Evolutionary conservation across 2,888 invertebrate genomes (phyloP).

Genomic region (Neria commutata): DNA sequence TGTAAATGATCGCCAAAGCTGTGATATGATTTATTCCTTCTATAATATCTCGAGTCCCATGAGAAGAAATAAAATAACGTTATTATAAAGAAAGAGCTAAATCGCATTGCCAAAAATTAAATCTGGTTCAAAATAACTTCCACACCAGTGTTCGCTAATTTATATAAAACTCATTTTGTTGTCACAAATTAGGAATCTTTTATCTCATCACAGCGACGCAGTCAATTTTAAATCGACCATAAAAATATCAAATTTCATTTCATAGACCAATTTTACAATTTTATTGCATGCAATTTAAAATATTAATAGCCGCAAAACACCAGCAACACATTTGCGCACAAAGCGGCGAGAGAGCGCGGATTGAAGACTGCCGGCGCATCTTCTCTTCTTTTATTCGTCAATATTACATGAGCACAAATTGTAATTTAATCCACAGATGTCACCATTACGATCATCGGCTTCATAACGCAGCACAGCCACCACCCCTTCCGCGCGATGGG

Average conservation of each 20-base stretch:
- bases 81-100: too few species aligned
- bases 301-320: conserved; percentile 45
- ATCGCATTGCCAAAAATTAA: too few species aligned
- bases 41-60: too few species aligned
- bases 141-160: too few species aligned
- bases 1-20: too few species aligned
- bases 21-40: too few species aligned
- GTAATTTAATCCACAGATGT: conserved; percentile 64
- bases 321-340: conserved; percentile 27
- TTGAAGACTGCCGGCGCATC: conserved; percentile 14
- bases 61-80: too few species aligned
- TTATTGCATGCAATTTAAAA: conserved; percentile 52
- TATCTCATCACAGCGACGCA: too few species aligned
- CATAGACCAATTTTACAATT: conserved; percentile 41
- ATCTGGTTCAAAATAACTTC: too few species aligned
- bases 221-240: conserved; percentile 48
- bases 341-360: conserved; percentile 22
- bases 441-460: conserved; percentile 57
- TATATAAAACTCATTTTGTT: too few species aligned
- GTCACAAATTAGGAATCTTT: too few species aligned
- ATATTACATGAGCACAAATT: conserved; percentile 61
- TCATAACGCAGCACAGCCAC: conserved; percentile 29
- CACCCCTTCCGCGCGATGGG: conserved; percentile 27
- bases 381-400: conserved; percentile 41
- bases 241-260: conserved; percentile 50